phyloP scores from a whole-genome alignment of 2,113 vertebrate genomes.

The Gobio gobio region DNA sequence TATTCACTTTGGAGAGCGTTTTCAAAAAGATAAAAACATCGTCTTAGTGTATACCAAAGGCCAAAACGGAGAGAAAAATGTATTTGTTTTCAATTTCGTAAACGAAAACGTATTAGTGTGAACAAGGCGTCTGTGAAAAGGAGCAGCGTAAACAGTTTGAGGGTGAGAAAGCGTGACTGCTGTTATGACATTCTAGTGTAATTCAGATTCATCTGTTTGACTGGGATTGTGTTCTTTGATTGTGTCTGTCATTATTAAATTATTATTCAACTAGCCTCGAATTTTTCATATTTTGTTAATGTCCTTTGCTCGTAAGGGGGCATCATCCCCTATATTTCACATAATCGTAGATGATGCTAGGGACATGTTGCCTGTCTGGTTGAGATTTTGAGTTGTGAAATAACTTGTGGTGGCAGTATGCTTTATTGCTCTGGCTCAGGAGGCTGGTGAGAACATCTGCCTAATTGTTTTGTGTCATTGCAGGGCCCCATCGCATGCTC shows the following conservation, averaged over 20 bases:
- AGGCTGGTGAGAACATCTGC: slow-evolving; percentile 48
- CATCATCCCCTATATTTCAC: not conserved
- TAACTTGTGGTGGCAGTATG: slow-evolving; percentile 35
- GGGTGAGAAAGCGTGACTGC: not conserved
- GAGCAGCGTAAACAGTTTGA: not conserved
- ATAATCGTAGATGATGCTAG: not conserved
- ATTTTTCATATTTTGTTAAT: not conserved
- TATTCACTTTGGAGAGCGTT: too few relatives aligned
- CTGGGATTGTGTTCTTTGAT: not conserved
- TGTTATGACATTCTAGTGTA: not conserved
- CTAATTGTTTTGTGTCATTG: slow-evolving; percentile 58
- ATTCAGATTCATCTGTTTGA: not conserved
- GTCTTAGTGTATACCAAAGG: too few relatives aligned
- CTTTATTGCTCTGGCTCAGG: slow-evolving; percentile 50
- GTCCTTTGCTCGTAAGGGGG: not conserved
- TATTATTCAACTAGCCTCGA: not conserved
- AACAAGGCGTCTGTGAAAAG: not conserved
- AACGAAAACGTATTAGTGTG: too few relatives aligned
- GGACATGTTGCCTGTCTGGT: slow-evolving; percentile 12
- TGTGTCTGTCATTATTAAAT: not conserved
- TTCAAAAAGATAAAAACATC: too few relatives aligned
- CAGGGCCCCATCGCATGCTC: slow-evolving; percentile 31
- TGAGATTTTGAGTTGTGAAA: slow-evolving; percentile 30
- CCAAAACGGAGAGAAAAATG: too few relatives aligned
- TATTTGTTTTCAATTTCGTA: too few relatives aligned